Percentiles rank a stretch among this genome's conserved stretches.
These are phyloP conservation scores for Prionailurus viverrinus DNA, from an alignment of 2,113 vertebrate species.

Conservation along the genomic window DNA sequence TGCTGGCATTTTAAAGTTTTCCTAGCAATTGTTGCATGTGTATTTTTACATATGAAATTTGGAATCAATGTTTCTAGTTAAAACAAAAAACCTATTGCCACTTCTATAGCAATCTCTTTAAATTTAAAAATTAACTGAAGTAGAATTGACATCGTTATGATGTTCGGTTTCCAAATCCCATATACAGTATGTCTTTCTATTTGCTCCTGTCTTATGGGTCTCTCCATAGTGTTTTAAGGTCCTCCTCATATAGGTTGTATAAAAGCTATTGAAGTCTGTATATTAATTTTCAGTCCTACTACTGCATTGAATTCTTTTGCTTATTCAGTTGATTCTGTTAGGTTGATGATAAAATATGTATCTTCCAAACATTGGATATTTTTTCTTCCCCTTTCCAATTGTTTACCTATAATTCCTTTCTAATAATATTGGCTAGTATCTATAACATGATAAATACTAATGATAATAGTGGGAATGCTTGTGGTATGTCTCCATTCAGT, in stretches of 20 bases:
- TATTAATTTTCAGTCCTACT: neutral
- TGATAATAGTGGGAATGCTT: neutral
- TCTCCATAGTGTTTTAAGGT: neutral
- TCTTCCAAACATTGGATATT: neutral
- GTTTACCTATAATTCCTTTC: neutral
- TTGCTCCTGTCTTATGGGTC: neutral
- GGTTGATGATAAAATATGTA: neutral
- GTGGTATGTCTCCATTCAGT: neutral
- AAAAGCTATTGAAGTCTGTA: neutral
- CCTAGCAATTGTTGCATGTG: neutral
- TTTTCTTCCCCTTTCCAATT: neutral
- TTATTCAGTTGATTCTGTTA: neutral
- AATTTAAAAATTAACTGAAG: neutral
- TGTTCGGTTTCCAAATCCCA: neutral
- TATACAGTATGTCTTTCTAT: neutral
- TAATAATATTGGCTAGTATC: neutral
- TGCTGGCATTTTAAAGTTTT: neutral
- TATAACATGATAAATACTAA: neutral
- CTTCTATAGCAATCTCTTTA: neutral
- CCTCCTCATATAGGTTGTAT: neutral
- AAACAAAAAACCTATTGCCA: neutral
- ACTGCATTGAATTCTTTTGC: neutral
- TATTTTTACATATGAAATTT: neutral
- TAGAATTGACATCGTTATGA: neutral
- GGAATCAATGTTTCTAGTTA: neutral